phyloP scores from a whole-genome alignment of 2,888 invertebrate genomes.

The Philhelius pedissequus region DNA sequence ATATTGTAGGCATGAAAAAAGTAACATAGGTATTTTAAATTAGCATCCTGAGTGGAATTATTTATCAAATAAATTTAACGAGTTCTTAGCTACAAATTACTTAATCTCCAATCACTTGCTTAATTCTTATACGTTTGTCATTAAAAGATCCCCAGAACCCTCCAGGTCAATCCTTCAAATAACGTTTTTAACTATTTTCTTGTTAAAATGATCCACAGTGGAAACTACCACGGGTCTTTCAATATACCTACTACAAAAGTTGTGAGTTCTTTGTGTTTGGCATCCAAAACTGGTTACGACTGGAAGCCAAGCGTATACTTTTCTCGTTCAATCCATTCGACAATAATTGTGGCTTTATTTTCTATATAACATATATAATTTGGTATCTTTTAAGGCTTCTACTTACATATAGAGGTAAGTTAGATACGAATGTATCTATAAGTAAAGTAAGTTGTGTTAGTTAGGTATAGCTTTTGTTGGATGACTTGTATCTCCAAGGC shows the following conservation, averaged over 20 bases:
- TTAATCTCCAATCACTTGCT: no score
- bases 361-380: background rate
- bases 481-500: background rate
- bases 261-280: constrained; percentile 36
- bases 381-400: background rate
- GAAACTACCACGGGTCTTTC: no score
- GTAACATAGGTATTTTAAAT: no score
- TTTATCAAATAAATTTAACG: no score
- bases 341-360: background rate
- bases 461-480: background rate
- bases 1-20: no score
- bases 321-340: constrained; percentile 7
- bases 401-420: background rate
- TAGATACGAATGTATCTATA: background rate
- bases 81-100: no score
- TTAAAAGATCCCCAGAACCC: background rate
- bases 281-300: constrained; percentile 54
- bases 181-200: background rate
- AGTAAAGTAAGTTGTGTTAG: background rate
- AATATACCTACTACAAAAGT: constrained; percentile 17
- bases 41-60: no score
- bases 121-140: background rate
- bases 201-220: background rate
- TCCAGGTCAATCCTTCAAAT: background rate
- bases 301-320: constrained; percentile 20